Evolutionary conservation across 1,140 invertebrate genomes (phyloP), one percentile per base, ranked within the genome.

Genomic region (Drosophila sulfurigaster): DNA sequence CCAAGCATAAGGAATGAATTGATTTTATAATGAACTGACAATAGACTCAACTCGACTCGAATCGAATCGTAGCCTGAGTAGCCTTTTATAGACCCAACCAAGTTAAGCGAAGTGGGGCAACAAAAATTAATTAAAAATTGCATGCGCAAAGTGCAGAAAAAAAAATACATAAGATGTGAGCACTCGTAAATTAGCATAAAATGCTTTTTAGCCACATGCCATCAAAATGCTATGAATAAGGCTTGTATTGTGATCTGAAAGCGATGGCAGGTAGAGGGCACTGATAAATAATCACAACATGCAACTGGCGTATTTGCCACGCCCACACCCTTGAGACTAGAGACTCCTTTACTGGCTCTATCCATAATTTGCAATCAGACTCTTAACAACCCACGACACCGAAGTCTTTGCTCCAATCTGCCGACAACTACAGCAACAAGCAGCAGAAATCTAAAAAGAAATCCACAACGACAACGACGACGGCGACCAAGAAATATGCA

Each of bases 101-200:
- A 13, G 3, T 13, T 5, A 4, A 13, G n/a, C 41, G 5, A 43
- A 43, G n/a, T 43, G 7, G 28, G 32, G 32, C 46, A 6, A 62
- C n/a, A 28, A 51, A 73, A 82, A 76, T 82, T 79, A 87, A 82
- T 87, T 82, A 75, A 83, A 81, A 87, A 69, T 59, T 59, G 64
- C 62, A 65, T 57, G 62, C 51, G 41, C 67, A 56, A 51, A 54
- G 8, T 41, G n/a, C 7, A 46, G 65, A 25, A 25, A 20, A 20
- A 20, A 25, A 25, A 25, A 25, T 25, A 25, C 79, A 56, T 41
- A 56, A 49, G 35, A 59, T 64, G 51, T 20, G 49, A 74, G 59
- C 62, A 63, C 68, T 82, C 75, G 60, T 78, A 78, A 79, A 86
- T 86, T 82, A 79, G 82, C 82, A 87, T 87, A 87, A 86, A 86